Base-by-base conservation (phyloP, 2,888 invertebrate genomes). In the Lacanobia oleracea region DNA sequence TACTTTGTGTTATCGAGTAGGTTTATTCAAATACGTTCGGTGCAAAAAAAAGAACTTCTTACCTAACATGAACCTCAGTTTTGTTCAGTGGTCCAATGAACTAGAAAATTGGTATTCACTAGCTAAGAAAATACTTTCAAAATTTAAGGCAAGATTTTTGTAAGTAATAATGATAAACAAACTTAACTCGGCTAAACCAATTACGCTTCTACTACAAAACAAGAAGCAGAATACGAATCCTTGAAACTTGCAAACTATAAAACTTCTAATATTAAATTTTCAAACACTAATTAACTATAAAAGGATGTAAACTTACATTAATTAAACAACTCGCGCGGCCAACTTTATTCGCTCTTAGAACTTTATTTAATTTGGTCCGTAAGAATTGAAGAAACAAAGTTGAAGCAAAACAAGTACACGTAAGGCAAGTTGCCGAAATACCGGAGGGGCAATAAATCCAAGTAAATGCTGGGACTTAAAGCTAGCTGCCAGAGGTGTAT, bases 381-480 rank as follows among this genome's bases (percentile, higher is more conserved):
- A 64, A 78, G 77, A 77, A 77, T 63, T 69, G 45, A 70, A 84
- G 77, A 75, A 86, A 83, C 67, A 66, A 66, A 78, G 64, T 71
- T 59, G 43, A 59, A 77, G 62, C 75, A 73, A 82, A 84, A 86
- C 75, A 77, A 84, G 64, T 62, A 57, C 73, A 63, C 50, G 77
- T 77, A 66, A 57, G 67, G 23, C 27, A 80, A 81, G 56, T 82
- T 82, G 75, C 80, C 82, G 76, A 86, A 85, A 87, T 87, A 80
- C 87, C 79, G 77, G 74, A 27, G 53, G 14, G 67, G 83, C 75
- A 77, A 87, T 87, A 87, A 87, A 87, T 87, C 85, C 82, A 65
- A 80, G 82, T 79, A 79, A 86, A 86, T 69, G 60, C 82, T 60
- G 50, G 66, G 72, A 66, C 75, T 83, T 82, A 78, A 82, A 76